Conservation (phyloP, 2,888 invertebrate species). For the Blastobasis adustella region DNA sequence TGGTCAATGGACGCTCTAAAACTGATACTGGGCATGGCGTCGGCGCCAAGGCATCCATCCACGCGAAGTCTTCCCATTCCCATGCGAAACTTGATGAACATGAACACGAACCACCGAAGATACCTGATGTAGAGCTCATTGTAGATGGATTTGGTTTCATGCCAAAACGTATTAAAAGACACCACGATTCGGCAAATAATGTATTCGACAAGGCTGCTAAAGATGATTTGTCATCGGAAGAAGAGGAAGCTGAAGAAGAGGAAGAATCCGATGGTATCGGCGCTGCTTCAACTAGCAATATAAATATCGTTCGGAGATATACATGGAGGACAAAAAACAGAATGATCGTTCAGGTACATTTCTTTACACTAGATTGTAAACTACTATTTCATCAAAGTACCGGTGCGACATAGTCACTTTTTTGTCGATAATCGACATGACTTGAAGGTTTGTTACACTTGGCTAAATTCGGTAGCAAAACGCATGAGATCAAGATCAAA, state of each 20-base stretch:
- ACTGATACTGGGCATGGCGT: too few species aligned
- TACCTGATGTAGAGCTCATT: constrained; percentile 53
- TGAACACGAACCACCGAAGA: constrained; percentile 21
- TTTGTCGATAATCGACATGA: neutral
- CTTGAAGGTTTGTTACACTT: neutral
- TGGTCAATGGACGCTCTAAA: constrained; percentile 19
- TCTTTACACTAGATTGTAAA: neutral
- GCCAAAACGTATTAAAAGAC: constrained; percentile 25
- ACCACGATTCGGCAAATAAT: constrained; percentile 13
- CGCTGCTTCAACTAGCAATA: constrained; percentile 54
- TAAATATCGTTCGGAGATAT: constrained; percentile 72
- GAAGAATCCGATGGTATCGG: constrained; percentile 12
- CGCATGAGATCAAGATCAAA: too few species aligned
- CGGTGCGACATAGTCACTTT: too few species aligned
- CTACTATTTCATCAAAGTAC: too few species aligned
- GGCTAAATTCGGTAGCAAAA: too few species aligned
- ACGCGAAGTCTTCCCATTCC: too few species aligned
- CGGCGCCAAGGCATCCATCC: too few species aligned
- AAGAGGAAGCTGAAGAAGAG: constrained; percentile 28
- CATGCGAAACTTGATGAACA: too few species aligned
- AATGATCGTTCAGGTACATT: constrained; percentile 73
- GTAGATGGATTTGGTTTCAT: constrained; percentile 71
- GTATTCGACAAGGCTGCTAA: constrained; percentile 25
- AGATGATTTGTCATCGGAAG: constrained; percentile 19
- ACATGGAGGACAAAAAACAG: constrained; percentile 80